phyloP scores from a whole-genome alignment of 2,888 invertebrate species.

The Amaurobius ferox region DNA sequence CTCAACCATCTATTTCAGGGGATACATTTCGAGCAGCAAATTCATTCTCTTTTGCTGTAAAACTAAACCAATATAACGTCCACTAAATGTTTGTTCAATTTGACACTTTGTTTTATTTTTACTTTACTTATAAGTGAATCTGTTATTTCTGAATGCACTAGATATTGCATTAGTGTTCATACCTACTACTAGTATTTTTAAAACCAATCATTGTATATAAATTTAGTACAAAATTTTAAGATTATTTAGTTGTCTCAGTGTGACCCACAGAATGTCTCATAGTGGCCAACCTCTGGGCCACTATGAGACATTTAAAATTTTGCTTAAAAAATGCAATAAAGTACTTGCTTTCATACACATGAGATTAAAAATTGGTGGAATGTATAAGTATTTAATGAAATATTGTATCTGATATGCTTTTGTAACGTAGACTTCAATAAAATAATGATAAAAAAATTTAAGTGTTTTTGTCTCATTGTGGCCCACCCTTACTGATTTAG shows the following conservation, averaged over 20 bases:
- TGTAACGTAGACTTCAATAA: neutral
- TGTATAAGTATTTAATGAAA: constrained; percentile 10
- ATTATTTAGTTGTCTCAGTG: too few species aligned
- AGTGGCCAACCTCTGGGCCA: neutral
- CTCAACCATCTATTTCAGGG: neutral
- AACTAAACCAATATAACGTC: neutral
- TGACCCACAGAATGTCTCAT: neutral
- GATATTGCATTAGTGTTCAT: neutral
- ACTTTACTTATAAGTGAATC: too few species aligned
- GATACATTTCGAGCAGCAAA: neutral
- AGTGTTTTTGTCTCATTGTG: constrained; percentile 8
- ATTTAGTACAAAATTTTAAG: too few species aligned
- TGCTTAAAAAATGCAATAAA: constrained; percentile 12
- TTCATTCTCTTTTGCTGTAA: neutral
- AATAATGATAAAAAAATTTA: constrained; percentile 5
- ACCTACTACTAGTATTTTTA: neutral
- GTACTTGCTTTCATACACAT: constrained; percentile 16
- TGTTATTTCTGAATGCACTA: too few species aligned
- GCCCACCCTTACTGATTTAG: too few species aligned
- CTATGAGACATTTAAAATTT: constrained; percentile 6
- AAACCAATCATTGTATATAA: neutral
- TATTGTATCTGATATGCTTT: constrained; percentile 14
- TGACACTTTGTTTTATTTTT: neutral
- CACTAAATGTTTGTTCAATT: neutral
- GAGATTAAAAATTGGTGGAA: constrained; percentile 4